Conservation (phyloP, 2,888 invertebrate genomes). For the Steinernema carpocapsae region DNA sequence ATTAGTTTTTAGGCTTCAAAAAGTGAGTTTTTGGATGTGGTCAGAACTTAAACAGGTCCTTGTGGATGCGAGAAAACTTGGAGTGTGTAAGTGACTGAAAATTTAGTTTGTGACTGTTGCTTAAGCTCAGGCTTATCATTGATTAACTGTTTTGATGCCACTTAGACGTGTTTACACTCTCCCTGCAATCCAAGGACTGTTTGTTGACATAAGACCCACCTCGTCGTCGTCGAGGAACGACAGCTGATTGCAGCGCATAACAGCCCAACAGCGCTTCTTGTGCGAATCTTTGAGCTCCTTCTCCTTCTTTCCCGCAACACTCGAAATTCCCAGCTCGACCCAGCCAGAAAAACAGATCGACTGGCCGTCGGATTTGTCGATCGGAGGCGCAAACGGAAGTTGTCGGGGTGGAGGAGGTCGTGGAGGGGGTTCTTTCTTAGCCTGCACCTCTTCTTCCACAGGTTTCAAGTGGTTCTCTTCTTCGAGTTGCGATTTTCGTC, state of each 20-base stretch:
- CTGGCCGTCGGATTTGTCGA: conserved; percentile 47
- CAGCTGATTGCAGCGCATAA: conserved; percentile 54
- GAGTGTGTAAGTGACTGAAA: no score
- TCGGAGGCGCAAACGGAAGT: neutral
- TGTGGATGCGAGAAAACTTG: no score
- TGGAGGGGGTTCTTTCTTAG: neutral
- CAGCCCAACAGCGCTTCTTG: conserved; percentile 41
- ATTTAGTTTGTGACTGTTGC: no score
- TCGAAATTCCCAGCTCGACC: conserved; percentile 41
- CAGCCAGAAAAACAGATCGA: conserved; percentile 51
- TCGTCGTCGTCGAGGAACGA: conserved; percentile 58
- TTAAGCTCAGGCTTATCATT: no score
- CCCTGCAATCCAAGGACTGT: no score
- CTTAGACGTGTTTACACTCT: no score
- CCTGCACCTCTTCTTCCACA: neutral
- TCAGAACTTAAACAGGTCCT: no score
- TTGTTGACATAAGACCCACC: conserved; percentile 37
- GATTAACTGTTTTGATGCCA: no score
- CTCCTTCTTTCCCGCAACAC: conserved; percentile 36
- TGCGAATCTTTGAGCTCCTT: conserved; percentile 27
- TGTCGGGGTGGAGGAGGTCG: conserved; percentile 1
- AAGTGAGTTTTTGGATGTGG: no score
- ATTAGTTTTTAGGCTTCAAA: no score
- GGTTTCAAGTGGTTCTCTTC: neutral
- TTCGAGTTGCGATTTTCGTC: neutral